A percentile compares a stretch with the other conserved stretches of the same genome.
Evolutionary conservation across 2,888 invertebrate species (phyloP).

Genomic region (Iselma pallidipennis): DNA sequence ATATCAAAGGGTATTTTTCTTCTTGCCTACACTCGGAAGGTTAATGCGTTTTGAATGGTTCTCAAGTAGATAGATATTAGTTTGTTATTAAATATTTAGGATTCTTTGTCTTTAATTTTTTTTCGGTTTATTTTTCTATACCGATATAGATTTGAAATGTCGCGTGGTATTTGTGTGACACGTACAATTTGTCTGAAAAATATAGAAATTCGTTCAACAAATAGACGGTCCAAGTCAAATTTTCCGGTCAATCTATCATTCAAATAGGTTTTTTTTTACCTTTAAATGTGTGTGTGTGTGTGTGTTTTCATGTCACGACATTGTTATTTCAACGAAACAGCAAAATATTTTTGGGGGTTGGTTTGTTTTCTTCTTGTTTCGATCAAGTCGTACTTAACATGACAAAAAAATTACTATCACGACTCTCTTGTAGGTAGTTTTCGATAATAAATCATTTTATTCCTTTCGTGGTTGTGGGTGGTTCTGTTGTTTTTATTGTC

Average conservation of each 20-base stretch:
- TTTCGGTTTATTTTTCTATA: neutral
- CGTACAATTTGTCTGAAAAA: slow-evolving; percentile 10
- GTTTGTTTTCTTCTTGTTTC: too few relatives aligned
- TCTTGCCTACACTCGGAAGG: neutral
- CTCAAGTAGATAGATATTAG: neutral
- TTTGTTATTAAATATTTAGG: neutral
- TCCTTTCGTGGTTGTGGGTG: neutral
- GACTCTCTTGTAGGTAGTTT: neutral
- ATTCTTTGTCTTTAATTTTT: neutral
- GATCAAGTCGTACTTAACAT: slow-evolving; percentile 10
- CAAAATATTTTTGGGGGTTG: slow-evolving; percentile 19
- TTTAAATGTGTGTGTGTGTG: neutral
- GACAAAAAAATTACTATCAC: slow-evolving; percentile 18
- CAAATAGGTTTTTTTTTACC: slow-evolving; percentile 19
- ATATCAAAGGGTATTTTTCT: neutral
- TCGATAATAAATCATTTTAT: slow-evolving; percentile 4
- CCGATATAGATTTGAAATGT: neutral
- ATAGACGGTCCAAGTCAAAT: slow-evolving; percentile 14
- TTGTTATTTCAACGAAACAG: slow-evolving; percentile 8
- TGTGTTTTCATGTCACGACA: slow-evolving; percentile 21
- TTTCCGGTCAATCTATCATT: slow-evolving; percentile 26
- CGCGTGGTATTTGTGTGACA: slow-evolving; percentile 1
- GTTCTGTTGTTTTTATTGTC: neutral
- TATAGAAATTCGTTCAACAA: slow-evolving; percentile 14
- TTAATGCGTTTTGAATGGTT: neutral